Percentiles rank a stretch among this genome's conserved stretches.
Evolutionary conservation across 1,140 invertebrate species (phyloP).

Genomic region (Zophobas atratus): DNA sequence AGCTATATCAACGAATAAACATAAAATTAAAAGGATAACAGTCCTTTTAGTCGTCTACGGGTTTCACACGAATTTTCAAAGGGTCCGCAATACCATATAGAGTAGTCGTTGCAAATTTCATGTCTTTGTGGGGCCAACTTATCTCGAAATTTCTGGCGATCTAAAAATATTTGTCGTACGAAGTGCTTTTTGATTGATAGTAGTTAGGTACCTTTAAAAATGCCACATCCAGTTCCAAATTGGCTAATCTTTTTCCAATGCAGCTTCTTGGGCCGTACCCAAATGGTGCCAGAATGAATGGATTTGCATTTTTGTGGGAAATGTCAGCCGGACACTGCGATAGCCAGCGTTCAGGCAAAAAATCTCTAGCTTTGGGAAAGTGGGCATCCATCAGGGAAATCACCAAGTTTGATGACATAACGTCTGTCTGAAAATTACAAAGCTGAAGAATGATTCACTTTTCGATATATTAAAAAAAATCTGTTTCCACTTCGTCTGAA

Average conservation of each 20-base stretch:
- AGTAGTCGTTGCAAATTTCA: slow-evolving; percentile 1
- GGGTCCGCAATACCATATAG: slow-evolving; percentile 21
- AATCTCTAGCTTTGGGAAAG: slow-evolving; percentile 57
- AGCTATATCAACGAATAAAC: neutral
- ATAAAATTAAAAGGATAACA: neutral
- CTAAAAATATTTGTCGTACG: neutral
- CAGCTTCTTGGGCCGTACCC: slow-evolving; percentile 66
- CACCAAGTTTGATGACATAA: slow-evolving; percentile 49
- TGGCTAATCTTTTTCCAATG: slow-evolving; percentile 78
- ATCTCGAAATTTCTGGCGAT: slow-evolving; percentile 31
- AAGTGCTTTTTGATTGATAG: too few relatives aligned
- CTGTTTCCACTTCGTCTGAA: too few relatives aligned
- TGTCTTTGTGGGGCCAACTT: slow-evolving; percentile 32
- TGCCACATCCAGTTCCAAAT: slow-evolving; percentile 79
- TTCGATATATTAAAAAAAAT: too few relatives aligned
- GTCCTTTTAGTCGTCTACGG: neutral
- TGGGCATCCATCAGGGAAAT: slow-evolving; percentile 51
- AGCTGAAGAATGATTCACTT: too few relatives aligned
- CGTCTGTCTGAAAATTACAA: slow-evolving; percentile 51
- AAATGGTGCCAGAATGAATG: slow-evolving; percentile 62
- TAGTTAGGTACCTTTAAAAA: slow-evolving; percentile 68
- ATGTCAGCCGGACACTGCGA: slow-evolving; percentile 52
- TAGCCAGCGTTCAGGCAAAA: slow-evolving; percentile 63
- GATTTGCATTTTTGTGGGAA: slow-evolving; percentile 57
- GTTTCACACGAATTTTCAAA: slow-evolving; percentile 11